Base-by-base conservation (phyloP, 2,888 invertebrate species). In the Cryptophagus acutangulus region DNA sequence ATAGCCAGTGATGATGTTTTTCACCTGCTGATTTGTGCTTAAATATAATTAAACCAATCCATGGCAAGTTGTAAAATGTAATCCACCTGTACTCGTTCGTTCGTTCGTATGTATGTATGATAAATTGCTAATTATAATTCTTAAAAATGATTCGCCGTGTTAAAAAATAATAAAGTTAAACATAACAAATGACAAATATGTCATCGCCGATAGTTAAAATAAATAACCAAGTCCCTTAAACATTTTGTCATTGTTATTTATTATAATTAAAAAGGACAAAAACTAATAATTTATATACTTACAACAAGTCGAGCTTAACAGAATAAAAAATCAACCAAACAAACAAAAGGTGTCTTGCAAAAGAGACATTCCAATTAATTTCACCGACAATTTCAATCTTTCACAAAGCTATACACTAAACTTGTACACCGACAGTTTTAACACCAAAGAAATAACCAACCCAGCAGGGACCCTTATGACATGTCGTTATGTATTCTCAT, bases 321-420 rank as follows among this genome's bases (percentile, higher is more conserved):
- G 20, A 20, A 28, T 28, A 28, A 6, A 28, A 28, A 28, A 28
- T 20, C 20, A 38, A 30, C 36, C 31, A 33, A 33, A 36, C 20
- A 31, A 41, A 28, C 28, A 28, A 43, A 34, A 43, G 37, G 36
- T 33, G 39, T 44, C 42, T 18, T 33, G 39, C 43, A 17, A 40
- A 42, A 43, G 30, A 40, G 43, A 42, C 46, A 46, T 39, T 33
- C 28, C 41, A 43, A 49, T 49, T 46, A 49, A 49, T 49, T 43
- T 42, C 36, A 26, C 13, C 24, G 43, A 47, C 45, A 47, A 49
- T 49, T 47, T 39, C 43, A 49, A 49, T 49, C 49, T 47, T 47
- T 49, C 40, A 49, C 48, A 31, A 8, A 36, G 36, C 37, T 17
- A 6, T 28, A 34, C 43, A 41, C 41, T 43, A 36, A 46, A 49